phyloP scores from a whole-genome alignment of 2,888 invertebrate species.

The Drosophila aldrichi region DNA sequence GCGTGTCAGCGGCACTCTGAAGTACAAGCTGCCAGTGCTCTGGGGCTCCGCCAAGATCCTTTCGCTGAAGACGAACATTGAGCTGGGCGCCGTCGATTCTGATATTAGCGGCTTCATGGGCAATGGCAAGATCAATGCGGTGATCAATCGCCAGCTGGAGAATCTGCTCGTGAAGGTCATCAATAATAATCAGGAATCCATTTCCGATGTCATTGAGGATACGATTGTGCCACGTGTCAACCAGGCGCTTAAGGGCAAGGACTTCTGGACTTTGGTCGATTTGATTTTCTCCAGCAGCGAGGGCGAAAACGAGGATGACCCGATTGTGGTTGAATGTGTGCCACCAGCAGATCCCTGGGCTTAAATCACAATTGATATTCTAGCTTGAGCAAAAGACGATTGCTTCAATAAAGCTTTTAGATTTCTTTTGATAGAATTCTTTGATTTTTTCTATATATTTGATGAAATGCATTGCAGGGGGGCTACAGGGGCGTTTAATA shows the following conservation, averaged over 20 bases:
- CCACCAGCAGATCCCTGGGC: conserved; percentile 82
- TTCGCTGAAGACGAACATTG: conserved; percentile 71
- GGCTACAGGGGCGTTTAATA: neutral
- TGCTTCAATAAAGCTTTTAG: conserved; percentile 30
- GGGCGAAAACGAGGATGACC: conserved; percentile 74
- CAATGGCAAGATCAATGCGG: conserved; percentile 63
- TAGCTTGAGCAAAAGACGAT: neutral
- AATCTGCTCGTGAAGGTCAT: conserved; percentile 64
- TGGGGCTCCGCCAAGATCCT: conserved; percentile 82
- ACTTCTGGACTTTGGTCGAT: conserved; percentile 78
- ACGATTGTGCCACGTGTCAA: conserved; percentile 74
- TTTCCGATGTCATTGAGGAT: conserved; percentile 78
- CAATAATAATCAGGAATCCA: conserved; percentile 69
- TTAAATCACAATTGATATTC: conserved; percentile 33
- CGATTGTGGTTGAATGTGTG: conserved; percentile 73
- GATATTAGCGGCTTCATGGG: conserved; percentile 79
- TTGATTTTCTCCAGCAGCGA: conserved; percentile 67
- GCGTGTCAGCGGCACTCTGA: conserved; percentile 72
- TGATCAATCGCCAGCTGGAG: conserved; percentile 76
- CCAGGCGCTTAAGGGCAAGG: conserved; percentile 76
- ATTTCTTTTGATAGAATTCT: conserved; percentile 7
- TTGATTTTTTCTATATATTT: neutral
- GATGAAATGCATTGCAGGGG: neutral
- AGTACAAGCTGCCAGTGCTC: conserved; percentile 79
- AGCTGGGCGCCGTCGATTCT: conserved; percentile 70